These are phyloP conservation scores for Aviceda subcristata DNA, from an alignment of 2,113 vertebrate species.

Conservation along the genomic window DNA sequence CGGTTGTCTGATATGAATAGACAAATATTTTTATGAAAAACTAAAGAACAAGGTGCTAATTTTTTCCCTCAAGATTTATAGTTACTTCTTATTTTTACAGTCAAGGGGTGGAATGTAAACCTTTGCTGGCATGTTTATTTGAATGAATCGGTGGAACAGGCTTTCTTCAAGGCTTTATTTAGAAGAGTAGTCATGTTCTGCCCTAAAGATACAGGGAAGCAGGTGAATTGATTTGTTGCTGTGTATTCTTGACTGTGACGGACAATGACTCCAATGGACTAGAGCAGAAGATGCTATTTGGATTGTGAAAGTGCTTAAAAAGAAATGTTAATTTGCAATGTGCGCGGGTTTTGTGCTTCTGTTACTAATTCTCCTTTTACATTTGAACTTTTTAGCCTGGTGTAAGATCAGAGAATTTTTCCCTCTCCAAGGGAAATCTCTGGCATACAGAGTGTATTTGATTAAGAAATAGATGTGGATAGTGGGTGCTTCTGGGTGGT, in stretches of 20 bases:
- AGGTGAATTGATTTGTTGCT: not conserved
- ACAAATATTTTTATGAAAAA: not conserved
- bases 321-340: not conserved
- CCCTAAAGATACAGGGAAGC: not conserved
- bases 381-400: not conserved
- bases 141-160: not conserved
- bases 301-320: not conserved
- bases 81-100: not conserved
- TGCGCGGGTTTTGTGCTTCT: not conserved
- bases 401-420: not conserved
- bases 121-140: not conserved
- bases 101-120: not conserved
- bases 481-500: not conserved
- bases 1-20: not conserved
- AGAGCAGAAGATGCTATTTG: not conserved
- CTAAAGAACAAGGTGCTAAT: not conserved
- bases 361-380: not conserved
- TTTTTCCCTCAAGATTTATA: not conserved
- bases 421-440: not conserved
- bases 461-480: not conserved
- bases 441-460: not conserved
- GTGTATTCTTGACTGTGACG: not conserved
- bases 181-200: not conserved
- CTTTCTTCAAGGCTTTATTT: not conserved
- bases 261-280: not conserved